Evolutionary conservation across 2,888 invertebrate species (phyloP), one percentile per base, ranked within the genome.

Genomic region (Drosophila crucigera): DNA sequence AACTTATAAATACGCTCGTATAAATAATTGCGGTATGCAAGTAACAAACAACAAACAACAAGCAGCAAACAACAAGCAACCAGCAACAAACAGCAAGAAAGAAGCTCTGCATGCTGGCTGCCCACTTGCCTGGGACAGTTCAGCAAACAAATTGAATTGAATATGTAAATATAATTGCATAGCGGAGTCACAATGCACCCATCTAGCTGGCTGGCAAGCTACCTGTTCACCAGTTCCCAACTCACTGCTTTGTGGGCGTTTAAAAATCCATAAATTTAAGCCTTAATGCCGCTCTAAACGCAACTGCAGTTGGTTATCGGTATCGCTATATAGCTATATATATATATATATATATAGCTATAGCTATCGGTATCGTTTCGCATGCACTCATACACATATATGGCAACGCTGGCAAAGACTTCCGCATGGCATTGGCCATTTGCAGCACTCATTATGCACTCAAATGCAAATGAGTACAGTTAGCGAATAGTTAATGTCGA

Each of bases 81-180:
- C 19, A 25, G 7, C 28, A 33, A 9, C 14, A 31, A 22, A 16
- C 22, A 22, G 1, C 19, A 19, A n/a, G 47, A 16, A 25, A 25
- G 47, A 53, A 41, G 55, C 33, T 22, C 54, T 39, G 56, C 31
- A 33, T 55, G 31, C 3, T 50, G 49, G 28, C 39, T 68, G 49
- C 56, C 62, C 60, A 50, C 49, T 69, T 56, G 67, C 59, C 77
- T 69, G 76, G 73, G 66, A 76, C 77, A 79, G 73, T 89, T 84
- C 73, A 52, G 73, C 79, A 84, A 84, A 85, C 90, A 89, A 85
- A 90, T 90, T 90, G 86, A 85, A 85, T 90, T 83, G 81, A 85
- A 90, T 85, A 90, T 90, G 80, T 90, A 80, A 85, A 89, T 85
- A 80, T 89, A 89, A 90, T 89, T 90, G 83, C 73, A 62, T 47